Evolutionary conservation across 2,797 vertebrate genomes (phyloP), one percentile per base, ranked within the genome.

Genomic region (Pipistrellus nathusii): DNA sequence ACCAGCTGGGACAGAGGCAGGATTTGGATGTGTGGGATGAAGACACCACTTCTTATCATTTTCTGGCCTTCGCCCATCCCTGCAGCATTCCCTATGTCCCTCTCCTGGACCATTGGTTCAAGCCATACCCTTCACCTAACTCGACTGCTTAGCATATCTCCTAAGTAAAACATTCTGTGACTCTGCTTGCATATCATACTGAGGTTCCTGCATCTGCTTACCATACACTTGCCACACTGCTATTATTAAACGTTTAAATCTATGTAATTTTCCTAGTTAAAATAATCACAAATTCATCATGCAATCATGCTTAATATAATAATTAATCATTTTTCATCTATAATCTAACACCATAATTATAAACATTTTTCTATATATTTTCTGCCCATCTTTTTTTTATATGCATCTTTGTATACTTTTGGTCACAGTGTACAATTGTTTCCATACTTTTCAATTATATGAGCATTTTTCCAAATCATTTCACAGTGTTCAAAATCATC

Each of bases 391-490:
- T 64, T 77, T 84, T 46, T 15, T 6, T 11, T 32, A 44, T 35
- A 64, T 72, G 41, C 10, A 51, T 71, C 17, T 66, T 85, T 80
- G 85, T 14, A 78, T 41, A 73, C 57, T 41, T 92, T 88, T 53
- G 51, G 25, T 86, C 32, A 75, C 21, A 71, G 30, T 30, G n/a
- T 41, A 41, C 32, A 84, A 55, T 14, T 44, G 21, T 53, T 57
- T 71, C 57, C 72, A 11, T 46, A 55, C 21, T 82, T 92, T 59
- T 69, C 64, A 85, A 83, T 77, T 64, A 91, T 30, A n/a, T 35
- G 51, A 38, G 27, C 14, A 35, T 92, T 92, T 88, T 94, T 93
- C 57, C 32, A 94, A 83, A 82, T 71, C 90, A 85, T 21, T 66
- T 48, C n/a, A 71, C 27, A 38, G 41, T 64, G 44, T 82, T 87